Conservation (phyloP, 2,113 vertebrate species). For the Tyto alba region DNA sequence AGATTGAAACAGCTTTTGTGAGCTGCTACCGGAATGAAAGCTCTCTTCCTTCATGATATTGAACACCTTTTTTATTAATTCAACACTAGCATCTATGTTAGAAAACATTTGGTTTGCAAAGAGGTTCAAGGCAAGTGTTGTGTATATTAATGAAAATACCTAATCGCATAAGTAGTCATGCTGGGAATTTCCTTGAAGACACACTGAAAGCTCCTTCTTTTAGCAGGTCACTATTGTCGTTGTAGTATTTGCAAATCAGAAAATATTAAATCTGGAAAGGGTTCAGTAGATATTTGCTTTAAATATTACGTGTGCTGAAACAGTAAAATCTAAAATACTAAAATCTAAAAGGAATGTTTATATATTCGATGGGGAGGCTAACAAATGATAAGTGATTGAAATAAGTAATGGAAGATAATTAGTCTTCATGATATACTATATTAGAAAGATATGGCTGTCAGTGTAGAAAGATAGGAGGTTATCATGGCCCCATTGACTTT, state of each 20-base stretch:
- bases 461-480: neutral
- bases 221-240: neutral
- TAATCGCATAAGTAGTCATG: neutral
- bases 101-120: slow-evolving; percentile 21
- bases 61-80: neutral
- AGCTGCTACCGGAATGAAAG: neutral
- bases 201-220: neutral
- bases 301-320: neutral
- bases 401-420: neutral
- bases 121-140: neutral
- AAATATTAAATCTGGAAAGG: neutral
- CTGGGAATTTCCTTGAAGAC: neutral
- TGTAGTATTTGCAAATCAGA: neutral
- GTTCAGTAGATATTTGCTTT: neutral
- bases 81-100: neutral
- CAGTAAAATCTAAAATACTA: neutral
- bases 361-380: neutral
- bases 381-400: neutral
- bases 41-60: neutral
- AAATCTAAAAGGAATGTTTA: neutral
- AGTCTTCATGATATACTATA: neutral
- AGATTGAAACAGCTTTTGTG: neutral
- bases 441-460: neutral
- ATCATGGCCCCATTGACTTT: neutral
- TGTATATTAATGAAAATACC: neutral